Conservation (phyloP, 2,113 vertebrate genomes). For the Misgurnus anguillicaudatus region DNA sequence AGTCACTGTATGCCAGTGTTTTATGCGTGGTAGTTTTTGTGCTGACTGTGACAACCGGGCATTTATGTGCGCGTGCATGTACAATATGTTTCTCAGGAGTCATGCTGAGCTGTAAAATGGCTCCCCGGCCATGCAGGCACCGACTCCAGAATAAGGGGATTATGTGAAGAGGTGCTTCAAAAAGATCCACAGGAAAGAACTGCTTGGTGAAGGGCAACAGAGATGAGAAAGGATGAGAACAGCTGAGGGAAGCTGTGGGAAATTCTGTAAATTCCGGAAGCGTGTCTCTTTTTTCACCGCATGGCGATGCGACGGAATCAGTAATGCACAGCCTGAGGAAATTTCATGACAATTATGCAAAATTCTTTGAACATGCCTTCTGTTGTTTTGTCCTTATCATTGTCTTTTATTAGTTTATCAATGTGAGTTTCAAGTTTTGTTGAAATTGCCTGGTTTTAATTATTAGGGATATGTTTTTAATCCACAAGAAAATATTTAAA, state of each 20-base stretch:
- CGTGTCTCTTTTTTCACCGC: conserved; percentile 25
- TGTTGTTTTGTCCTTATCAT: not conserved
- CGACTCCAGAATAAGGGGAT: conserved; percentile 9
- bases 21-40: not conserved
- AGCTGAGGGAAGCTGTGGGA: not conserved
- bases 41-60: not conserved
- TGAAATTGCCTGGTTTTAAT: not conserved
- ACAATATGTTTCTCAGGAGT: conserved; percentile 16
- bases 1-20: not conserved
- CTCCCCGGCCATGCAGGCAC: conserved; percentile 23
- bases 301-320: not conserved
- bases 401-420: not conserved
- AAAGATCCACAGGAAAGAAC: conserved; percentile 19
- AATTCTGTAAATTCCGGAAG: conserved; percentile 36
- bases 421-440: not conserved
- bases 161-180: conserved; percentile 42
- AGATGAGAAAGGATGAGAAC: not conserved
- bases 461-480: too few relatives aligned
- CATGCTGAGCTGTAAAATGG: conserved; percentile 44
- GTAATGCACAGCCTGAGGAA: conserved; percentile 16
- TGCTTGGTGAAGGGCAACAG: not conserved
- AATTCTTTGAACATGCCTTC: not conserved
- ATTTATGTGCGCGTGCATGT: conserved; percentile 6
- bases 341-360: not conserved
- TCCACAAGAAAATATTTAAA: too few relatives aligned